A percentile compares a stretch with the other conserved stretches of the same genome.
phyloP scores from a whole-genome alignment of 1,140 invertebrate species.

The Trichonephila clavata region DNA sequence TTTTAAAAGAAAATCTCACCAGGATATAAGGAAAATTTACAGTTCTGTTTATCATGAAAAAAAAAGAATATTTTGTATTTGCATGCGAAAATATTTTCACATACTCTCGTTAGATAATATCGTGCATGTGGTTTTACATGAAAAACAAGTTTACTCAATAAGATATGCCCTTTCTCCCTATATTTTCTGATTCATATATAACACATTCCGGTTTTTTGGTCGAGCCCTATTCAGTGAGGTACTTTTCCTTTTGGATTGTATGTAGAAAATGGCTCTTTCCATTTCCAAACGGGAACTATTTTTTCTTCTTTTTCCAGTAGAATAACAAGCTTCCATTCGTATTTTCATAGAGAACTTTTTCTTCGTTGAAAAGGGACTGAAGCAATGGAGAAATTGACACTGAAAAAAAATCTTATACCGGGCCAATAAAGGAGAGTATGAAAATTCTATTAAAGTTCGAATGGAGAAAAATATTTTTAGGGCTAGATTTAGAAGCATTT shows the following conservation, averaged over 20 bases:
- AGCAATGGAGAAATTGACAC: conserved; percentile 1
- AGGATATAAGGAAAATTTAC: too few relatives aligned
- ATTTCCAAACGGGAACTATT: background rate
- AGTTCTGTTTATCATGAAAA: background rate
- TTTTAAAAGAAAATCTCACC: too few relatives aligned
- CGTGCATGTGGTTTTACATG: background rate
- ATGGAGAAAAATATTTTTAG: background rate
- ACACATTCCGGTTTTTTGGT: background rate
- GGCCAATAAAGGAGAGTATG: conserved; percentile 35
- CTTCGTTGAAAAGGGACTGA: background rate
- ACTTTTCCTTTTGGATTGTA: background rate
- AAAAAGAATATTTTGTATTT: background rate
- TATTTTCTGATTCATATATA: background rate
- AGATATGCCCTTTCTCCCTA: background rate
- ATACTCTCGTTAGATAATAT: background rate
- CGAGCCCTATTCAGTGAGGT: background rate
- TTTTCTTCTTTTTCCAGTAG: background rate
- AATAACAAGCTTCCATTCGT: conserved; percentile 28
- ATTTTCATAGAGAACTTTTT: background rate
- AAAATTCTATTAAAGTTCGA: conserved; percentile 3
- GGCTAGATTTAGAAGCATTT: background rate
- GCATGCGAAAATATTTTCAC: background rate
- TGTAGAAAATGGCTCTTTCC: background rate
- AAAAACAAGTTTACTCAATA: background rate
- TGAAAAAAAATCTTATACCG: background rate